Percentiles rank a stretch among this genome's conserved stretches.
Conservation (phyloP, 2,113 vertebrate genomes). For the Campylomormyrus tamandua region DNA sequence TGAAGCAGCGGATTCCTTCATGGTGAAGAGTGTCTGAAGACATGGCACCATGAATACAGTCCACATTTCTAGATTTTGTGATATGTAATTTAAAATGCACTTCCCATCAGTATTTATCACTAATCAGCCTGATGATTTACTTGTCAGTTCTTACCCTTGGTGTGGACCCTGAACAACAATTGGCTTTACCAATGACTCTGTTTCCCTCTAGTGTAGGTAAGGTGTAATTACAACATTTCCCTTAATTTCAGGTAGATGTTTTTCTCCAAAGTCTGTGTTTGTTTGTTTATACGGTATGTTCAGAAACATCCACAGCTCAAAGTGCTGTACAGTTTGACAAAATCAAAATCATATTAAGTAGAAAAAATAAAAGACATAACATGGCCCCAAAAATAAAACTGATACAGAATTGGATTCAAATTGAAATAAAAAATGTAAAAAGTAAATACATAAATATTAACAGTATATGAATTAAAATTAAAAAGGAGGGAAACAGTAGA, state of each 20-base stretch:
- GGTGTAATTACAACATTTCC: background rate
- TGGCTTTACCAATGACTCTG: background rate
- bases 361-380: background rate
- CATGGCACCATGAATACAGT: background rate
- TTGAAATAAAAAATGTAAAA: background rate
- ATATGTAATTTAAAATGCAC: background rate
- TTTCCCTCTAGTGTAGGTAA: background rate
- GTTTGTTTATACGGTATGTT: background rate
- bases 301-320: background rate
- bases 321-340: background rate
- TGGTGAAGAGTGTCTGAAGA: background rate
- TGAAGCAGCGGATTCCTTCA: background rate
- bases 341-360: background rate
- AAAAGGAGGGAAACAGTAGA: no score
- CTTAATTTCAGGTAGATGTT: background rate
- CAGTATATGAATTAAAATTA: background rate
- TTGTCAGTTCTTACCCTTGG: background rate
- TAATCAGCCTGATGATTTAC: background rate
- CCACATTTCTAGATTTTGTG: background rate
- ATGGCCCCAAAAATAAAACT: background rate
- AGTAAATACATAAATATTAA: background rate
- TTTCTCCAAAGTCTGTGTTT: background rate
- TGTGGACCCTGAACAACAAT: background rate
- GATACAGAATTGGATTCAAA: background rate
- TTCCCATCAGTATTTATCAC: background rate